Conservation (phyloP, 2,113 vertebrate species). For the Pandion haliaetus region DNA sequence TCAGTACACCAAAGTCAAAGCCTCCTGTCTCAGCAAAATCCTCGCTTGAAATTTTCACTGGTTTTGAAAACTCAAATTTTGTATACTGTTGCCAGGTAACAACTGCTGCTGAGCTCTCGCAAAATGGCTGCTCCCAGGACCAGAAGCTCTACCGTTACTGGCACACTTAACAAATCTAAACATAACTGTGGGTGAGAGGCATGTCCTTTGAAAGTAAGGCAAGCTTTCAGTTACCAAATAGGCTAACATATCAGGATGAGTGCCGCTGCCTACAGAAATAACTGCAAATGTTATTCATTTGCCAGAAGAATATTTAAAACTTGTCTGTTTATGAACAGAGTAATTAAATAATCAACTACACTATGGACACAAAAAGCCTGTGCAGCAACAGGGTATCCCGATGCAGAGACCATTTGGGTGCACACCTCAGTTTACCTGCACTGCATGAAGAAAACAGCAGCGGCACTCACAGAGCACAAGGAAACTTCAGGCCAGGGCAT, state of each 20-base stretch:
- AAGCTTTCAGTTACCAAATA: background rate
- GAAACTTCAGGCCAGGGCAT: background rate
- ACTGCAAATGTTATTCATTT: background rate
- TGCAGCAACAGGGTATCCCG: fast-evolving
- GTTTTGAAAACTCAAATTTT: background rate
- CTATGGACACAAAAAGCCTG: background rate
- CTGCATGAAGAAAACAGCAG: background rate
- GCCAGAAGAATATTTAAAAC: background rate
- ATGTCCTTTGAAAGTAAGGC: background rate
- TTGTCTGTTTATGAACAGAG: background rate
- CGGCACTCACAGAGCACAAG: background rate
- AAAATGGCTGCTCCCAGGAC: slow-evolving; percentile 32
- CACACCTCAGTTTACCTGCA: background rate
- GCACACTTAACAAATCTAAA: background rate
- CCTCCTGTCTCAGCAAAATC: background rate
- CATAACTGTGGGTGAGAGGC: background rate
- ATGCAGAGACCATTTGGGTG: fast-evolving
- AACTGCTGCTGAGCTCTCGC: slow-evolving; percentile 8
- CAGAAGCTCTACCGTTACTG: background rate
- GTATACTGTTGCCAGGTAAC: slow-evolving; percentile 54
- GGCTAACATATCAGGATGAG: background rate
- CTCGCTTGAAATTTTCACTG: background rate
- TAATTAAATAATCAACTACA: background rate
- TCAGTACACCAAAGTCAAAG: background rate
- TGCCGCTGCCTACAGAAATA: background rate